Conservation (phyloP, 2,888 invertebrate species). For the Ligdia adustata region DNA sequence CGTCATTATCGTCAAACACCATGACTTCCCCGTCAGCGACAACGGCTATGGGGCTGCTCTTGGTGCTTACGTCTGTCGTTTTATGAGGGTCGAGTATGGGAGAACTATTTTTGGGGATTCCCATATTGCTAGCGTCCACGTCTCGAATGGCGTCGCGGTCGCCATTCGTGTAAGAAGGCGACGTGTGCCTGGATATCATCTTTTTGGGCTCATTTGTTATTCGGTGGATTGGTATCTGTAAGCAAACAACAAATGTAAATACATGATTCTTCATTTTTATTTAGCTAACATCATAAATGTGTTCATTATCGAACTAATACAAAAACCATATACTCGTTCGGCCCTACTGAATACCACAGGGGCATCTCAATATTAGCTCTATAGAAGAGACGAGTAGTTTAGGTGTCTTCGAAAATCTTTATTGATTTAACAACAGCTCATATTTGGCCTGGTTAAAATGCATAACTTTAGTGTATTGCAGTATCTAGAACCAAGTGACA, state of each 20-base stretch:
- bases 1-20: conserved; percentile 94
- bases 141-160: conserved; percentile 57
- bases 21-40: conserved; percentile 91
- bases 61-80: conserved; percentile 69
- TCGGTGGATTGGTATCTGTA: conserved; percentile 76
- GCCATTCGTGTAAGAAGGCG: conserved; percentile 76
- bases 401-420: too few species aligned
- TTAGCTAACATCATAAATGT: too few species aligned
- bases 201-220: conserved; percentile 77
- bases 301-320: too few species aligned
- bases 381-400: too few species aligned
- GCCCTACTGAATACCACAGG: too few species aligned
- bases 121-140: conserved; percentile 55
- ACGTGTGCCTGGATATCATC: conserved; percentile 78
- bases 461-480: too few species aligned
- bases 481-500: too few species aligned
- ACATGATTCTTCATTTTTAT: too few species aligned
- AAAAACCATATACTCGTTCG: too few species aligned
- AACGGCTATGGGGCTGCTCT: conserved; percentile 83
- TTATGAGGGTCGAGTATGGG: conserved; percentile 78
- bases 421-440: too few species aligned
- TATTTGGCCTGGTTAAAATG: too few species aligned
- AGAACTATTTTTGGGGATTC: conserved; percentile 77
- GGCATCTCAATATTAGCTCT: too few species aligned
- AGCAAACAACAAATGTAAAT: neutral